phyloP scores from a whole-genome alignment of 2,888 invertebrate species.

The Pyrochroa serraticornis region DNA sequence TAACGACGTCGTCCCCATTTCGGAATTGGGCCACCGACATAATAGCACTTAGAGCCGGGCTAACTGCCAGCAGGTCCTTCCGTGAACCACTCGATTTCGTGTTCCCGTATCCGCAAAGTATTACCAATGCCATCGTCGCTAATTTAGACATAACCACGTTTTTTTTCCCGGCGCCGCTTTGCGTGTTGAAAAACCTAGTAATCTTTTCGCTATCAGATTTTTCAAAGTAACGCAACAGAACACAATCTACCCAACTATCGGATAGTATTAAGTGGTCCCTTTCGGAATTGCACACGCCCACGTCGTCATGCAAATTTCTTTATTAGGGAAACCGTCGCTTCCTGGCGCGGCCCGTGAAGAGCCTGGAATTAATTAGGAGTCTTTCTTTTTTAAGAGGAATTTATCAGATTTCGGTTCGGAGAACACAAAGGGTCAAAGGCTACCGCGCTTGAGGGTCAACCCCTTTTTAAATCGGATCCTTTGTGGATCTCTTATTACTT shows the following conservation, averaged over 20 bases:
- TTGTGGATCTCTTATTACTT: slow-evolving; percentile 49
- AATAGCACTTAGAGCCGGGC: not conserved
- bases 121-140: slow-evolving; percentile 4
- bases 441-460: slow-evolving; percentile 41
- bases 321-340: slow-evolving; percentile 12
- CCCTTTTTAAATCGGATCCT: slow-evolving; percentile 49
- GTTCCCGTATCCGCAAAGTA: no score
- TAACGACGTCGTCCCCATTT: no score
- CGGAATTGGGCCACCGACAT: no score
- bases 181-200: slow-evolving; percentile 15
- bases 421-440: slow-evolving; percentile 43
- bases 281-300: slow-evolving; percentile 42
- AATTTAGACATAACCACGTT: slow-evolving; percentile 18
- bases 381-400: slow-evolving; percentile 34
- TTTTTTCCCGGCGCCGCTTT: slow-evolving; percentile 7
- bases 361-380: slow-evolving; percentile 20
- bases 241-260: slow-evolving; percentile 43
- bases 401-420: slow-evolving; percentile 43
- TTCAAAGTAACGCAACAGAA: slow-evolving; percentile 41
- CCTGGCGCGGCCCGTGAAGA: slow-evolving; percentile 20
- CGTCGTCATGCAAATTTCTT: slow-evolving; percentile 43
- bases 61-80: slow-evolving; percentile 8
- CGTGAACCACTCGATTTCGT: not conserved
- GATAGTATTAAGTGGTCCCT: slow-evolving; percentile 44
- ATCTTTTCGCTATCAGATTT: slow-evolving; percentile 38